A percentile compares a stretch with the other conserved stretches of the same genome.
Conservation (phyloP, 2,888 invertebrate genomes). For the Drosophila macrothrix region DNA sequence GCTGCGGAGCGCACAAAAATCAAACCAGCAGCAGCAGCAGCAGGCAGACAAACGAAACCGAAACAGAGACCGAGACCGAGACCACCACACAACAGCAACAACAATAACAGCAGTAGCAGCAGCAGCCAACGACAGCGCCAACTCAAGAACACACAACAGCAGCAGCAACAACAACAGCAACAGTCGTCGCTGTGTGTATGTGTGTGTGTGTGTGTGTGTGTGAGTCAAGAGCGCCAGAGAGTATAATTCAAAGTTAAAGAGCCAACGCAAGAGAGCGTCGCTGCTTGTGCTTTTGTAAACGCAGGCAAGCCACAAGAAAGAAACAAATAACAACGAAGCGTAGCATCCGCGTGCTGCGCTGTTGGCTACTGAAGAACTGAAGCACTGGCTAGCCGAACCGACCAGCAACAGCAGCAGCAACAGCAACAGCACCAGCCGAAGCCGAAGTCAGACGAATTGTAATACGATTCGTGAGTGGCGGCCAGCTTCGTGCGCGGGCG, state of each 20-base stretch:
- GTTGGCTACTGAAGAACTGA: constrained; percentile 77
- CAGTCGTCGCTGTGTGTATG: constrained; percentile 25
- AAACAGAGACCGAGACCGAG: constrained; percentile 65
- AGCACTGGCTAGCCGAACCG: constrained; percentile 60
- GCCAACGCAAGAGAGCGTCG: constrained; percentile 58
- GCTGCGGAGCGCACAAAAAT: constrained; percentile 68
- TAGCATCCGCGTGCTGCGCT: constrained; percentile 76
- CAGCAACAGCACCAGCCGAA: constrained; percentile 49
- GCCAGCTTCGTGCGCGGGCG: constrained; percentile 62
- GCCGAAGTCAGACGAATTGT: constrained; percentile 58
- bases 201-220: constrained; percentile 8
- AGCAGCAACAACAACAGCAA: constrained; percentile 39
- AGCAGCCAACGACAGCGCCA: constrained; percentile 50
- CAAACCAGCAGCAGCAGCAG: constrained; percentile 64
- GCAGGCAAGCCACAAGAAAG: constrained; percentile 50
- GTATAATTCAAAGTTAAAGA: constrained; percentile 57
- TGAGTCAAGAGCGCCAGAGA: constrained; percentile 34
- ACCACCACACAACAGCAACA: constrained; percentile 53
- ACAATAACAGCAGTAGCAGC: constrained; percentile 38
- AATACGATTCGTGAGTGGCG: constrained; percentile 54
- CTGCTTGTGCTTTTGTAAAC: constrained; percentile 55
- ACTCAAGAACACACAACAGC: constrained; percentile 66
- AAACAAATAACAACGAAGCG: constrained; percentile 66
- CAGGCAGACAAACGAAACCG: constrained; percentile 67
- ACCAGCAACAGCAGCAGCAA: constrained; percentile 22